These are phyloP conservation scores for Dipodomys merriami DNA, from an alignment of 2,113 vertebrate genomes.

Conservation along the genomic window DNA sequence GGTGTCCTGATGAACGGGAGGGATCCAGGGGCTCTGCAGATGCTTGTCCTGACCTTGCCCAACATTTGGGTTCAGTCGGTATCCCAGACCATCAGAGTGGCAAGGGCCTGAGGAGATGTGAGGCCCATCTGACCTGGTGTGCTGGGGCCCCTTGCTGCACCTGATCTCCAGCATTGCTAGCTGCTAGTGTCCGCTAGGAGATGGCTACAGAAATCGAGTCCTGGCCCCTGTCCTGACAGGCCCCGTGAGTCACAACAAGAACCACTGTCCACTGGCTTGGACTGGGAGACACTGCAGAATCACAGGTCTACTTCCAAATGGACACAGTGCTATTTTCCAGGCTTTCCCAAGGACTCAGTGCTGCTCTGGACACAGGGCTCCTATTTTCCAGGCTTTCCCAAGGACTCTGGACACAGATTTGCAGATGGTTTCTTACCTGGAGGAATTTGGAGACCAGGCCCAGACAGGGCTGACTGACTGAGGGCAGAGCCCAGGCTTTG, in stretches of 20 bases:
- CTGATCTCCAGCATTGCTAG: background rate
- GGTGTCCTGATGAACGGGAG: background rate
- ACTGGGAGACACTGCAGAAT: background rate
- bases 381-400: background rate
- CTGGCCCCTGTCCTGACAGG: fast-evolving
- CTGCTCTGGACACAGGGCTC: background rate
- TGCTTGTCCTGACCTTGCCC: background rate
- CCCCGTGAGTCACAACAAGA: background rate
- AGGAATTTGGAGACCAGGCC: background rate
- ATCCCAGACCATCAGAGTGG: fast-evolving
- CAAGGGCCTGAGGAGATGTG: background rate
- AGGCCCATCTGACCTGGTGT: fast-evolving
- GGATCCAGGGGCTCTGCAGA: background rate
- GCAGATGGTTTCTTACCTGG: no score
- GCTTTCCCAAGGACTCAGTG: background rate
- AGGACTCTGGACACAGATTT: background rate
- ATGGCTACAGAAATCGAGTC: background rate
- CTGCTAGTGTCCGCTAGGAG: background rate
- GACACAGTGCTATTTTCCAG: no score
- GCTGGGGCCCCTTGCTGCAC: background rate
- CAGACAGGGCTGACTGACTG: background rate
- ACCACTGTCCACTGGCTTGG: background rate
- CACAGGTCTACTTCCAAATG: background rate
- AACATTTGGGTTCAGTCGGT: background rate
- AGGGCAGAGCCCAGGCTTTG: background rate